Conservation (phyloP, 1,140 invertebrate genomes). For the Hyposmocoma kahamanoa region DNA sequence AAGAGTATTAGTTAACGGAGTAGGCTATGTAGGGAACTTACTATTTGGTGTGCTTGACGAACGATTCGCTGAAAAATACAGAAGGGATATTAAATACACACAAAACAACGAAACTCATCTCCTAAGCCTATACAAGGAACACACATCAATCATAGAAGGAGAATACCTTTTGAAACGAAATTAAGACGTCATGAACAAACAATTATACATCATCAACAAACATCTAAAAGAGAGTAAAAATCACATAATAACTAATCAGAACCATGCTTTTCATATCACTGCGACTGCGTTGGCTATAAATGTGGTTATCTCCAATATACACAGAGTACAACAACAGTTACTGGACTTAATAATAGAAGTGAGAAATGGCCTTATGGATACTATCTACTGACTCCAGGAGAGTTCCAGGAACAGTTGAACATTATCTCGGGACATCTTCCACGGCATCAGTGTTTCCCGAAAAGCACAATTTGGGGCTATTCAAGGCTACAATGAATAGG, state of each 20-base stretch:
- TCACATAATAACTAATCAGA: background rate
- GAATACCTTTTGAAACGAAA: background rate
- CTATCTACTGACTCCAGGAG: background rate
- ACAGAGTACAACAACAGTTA: background rate
- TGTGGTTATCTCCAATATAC: background rate
- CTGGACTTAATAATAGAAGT: background rate
- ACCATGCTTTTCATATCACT: background rate
- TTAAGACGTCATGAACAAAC: background rate
- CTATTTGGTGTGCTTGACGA: conserved; percentile 5
- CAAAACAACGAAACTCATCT: background rate
- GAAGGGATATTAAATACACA: background rate
- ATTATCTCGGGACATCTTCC: background rate
- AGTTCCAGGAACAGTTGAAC: background rate
- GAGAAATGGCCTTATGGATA: background rate
- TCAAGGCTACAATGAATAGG: too few species aligned
- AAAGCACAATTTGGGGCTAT: too few species aligned
- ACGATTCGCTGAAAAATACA: background rate
- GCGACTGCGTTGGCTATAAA: background rate
- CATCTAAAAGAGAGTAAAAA: background rate
- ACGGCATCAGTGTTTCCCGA: too few species aligned
- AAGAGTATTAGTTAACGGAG: conserved; percentile 19
- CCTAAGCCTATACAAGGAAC: background rate
- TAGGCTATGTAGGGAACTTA: conserved; percentile 5
- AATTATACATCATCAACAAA: background rate
- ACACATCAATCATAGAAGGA: background rate